Percentiles rank a stretch among this genome's conserved stretches.
phyloP scores from a whole-genome alignment of 2,888 invertebrate species.

The Calameuta filiformis region DNA sequence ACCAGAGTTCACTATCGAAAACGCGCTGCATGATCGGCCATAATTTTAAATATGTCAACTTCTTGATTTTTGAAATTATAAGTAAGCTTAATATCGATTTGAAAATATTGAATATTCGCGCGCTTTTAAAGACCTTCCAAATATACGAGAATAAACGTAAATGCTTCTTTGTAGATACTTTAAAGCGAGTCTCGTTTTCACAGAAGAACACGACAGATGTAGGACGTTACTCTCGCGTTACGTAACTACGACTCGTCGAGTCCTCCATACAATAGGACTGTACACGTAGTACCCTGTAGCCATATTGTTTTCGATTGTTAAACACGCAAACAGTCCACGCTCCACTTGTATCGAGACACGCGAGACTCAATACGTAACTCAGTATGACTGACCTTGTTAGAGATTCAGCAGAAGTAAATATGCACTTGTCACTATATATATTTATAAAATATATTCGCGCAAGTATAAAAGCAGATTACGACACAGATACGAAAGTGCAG shows the following conservation, averaged over 20 bases:
- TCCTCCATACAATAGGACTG: background rate
- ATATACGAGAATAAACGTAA: background rate
- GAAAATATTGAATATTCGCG: background rate
- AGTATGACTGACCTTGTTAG: background rate
- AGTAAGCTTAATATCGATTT: background rate
- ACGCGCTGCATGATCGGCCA: background rate
- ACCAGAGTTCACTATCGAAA: background rate
- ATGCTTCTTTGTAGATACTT: background rate
- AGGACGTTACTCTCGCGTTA: background rate
- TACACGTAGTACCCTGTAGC: background rate
- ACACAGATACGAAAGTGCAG: background rate
- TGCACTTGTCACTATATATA: background rate
- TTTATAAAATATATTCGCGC: background rate
- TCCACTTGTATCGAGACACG: slow-evolving; percentile 28
- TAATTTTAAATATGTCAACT: background rate
- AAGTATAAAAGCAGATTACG: background rate
- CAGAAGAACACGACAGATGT: background rate
- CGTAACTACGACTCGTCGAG: background rate
- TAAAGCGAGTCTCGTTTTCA: background rate
- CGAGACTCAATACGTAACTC: background rate
- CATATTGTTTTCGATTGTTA: background rate
- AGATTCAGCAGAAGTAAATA: background rate
- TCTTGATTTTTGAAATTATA: background rate
- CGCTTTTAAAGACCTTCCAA: background rate
- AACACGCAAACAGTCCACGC: slow-evolving; percentile 28